Conservation (phyloP, 2,113 vertebrate genomes). For the Oceanites oceanicus region DNA sequence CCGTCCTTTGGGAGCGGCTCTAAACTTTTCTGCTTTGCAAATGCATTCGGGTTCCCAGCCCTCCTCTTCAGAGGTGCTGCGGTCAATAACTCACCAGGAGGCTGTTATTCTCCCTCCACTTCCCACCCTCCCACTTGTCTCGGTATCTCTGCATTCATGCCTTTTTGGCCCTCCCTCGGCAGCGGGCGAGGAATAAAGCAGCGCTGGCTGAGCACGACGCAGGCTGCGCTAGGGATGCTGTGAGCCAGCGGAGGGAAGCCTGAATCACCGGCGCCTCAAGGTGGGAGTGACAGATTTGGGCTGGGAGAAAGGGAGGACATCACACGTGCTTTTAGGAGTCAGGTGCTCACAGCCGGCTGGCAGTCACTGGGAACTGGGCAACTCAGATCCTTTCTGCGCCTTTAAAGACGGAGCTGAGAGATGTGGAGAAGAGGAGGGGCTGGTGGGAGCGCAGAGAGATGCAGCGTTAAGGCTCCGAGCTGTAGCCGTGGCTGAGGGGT, state of each 20-base stretch:
- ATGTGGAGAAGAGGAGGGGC: constrained; percentile 17
- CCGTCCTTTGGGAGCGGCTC: neutral
- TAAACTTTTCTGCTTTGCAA: neutral
- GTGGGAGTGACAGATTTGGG: constrained; percentile 40
- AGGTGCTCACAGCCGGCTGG: neutral
- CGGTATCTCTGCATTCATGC: constrained; percentile 24
- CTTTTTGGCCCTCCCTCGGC: constrained; percentile 47
- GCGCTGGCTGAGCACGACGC: constrained; percentile 30
- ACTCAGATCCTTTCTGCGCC: neutral
- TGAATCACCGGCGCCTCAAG: constrained; percentile 8
- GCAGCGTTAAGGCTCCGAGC: neutral
- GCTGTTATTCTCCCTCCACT: constrained; percentile 5
- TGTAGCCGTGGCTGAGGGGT: neutral
- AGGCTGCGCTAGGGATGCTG: neutral
- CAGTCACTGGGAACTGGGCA: neutral
- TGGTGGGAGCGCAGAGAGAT: neutral
- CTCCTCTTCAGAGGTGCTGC: neutral
- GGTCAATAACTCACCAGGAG: constrained; percentile 38
- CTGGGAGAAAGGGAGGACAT: neutral
- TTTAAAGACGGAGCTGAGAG: neutral
- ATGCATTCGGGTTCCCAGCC: neutral
- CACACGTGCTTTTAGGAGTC: neutral
- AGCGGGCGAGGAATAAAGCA: constrained; percentile 6
- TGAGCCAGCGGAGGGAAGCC: neutral
- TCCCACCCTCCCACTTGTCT: constrained; percentile 59